Conservation (phyloP, 2,888 invertebrate species). For the Actias luna region DNA sequence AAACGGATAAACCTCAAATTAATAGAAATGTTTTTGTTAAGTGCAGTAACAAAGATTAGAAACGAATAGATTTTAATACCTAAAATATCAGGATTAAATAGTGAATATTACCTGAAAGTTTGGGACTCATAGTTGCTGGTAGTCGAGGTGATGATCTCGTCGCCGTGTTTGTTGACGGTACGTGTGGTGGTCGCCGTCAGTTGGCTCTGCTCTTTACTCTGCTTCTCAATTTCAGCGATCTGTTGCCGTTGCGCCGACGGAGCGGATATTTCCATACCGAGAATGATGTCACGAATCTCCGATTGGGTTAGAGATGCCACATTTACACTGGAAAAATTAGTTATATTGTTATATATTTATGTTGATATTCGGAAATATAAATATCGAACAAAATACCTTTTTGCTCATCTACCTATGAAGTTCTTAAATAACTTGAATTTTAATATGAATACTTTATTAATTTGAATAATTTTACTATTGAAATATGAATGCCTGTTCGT, state of each 20-base stretch:
- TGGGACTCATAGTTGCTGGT: conserved; percentile 99
- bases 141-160: conserved; percentile 99
- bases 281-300: conserved; percentile 99
- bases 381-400: too few species aligned
- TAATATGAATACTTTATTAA: too few species aligned
- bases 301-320: conserved; percentile 99
- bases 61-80: too few species aligned
- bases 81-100: not conserved
- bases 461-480: too few species aligned
- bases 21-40: too few species aligned
- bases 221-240: conserved; percentile 99
- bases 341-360: too few species aligned
- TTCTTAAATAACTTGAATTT: too few species aligned
- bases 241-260: conserved; percentile 99
- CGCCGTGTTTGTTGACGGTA: conserved; percentile 99
- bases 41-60: too few species aligned
- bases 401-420: too few species aligned
- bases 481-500: too few species aligned
- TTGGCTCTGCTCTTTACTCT: conserved; percentile 99
- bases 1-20: too few species aligned
- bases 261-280: conserved; percentile 99
- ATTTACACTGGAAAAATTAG: conserved; percentile 86
- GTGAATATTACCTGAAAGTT: conserved; percentile 86
- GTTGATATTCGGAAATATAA: too few species aligned
- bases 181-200: conserved; percentile 98